Evolutionary conservation across 1,140 invertebrate genomes (phyloP).

Genomic region (Anastrepha obliqua): DNA sequence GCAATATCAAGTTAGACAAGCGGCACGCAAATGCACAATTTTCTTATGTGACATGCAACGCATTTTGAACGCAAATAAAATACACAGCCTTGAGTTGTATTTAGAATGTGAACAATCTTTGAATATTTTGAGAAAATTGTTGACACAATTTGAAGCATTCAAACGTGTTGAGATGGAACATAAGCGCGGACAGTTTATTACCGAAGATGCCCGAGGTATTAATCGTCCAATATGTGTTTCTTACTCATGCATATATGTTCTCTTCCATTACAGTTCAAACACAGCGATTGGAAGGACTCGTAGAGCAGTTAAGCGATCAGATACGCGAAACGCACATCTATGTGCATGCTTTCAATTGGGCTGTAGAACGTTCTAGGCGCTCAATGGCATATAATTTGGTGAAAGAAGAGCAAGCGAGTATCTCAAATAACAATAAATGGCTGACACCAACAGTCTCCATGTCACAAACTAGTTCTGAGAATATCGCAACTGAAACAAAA

Average conservation of each 20-base stretch:
- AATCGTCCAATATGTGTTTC: not conserved
- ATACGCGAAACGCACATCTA: conserved; percentile 62
- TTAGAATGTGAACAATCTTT: conserved; percentile 63
- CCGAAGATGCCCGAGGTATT: conserved; percentile 53
- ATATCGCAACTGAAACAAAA: not conserved
- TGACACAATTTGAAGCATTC: conserved; percentile 53
- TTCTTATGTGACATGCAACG: conserved; percentile 59
- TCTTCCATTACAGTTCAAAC: conserved; percentile 59
- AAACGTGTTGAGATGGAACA: conserved; percentile 62
- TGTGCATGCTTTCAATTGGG: conserved; percentile 60
- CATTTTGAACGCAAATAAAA: conserved; percentile 61
- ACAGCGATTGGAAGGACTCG: conserved; percentile 57
- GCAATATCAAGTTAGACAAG: conserved; percentile 66
- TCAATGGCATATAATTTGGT: conserved; percentile 44
- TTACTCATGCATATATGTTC: not conserved
- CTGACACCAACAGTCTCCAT: not conserved
- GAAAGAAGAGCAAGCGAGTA: not conserved
- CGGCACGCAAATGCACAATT: conserved; percentile 62
- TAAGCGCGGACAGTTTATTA: conserved; percentile 60
- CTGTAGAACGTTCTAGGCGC: not conserved
- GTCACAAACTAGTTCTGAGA: not conserved
- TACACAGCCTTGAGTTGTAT: conserved; percentile 63
- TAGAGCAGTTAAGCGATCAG: conserved; percentile 59
- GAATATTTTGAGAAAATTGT: conserved; percentile 25
- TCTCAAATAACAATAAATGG: not conserved